Conservation (phyloP, 2,888 invertebrate genomes). For the Heliconius charithonia region DNA sequence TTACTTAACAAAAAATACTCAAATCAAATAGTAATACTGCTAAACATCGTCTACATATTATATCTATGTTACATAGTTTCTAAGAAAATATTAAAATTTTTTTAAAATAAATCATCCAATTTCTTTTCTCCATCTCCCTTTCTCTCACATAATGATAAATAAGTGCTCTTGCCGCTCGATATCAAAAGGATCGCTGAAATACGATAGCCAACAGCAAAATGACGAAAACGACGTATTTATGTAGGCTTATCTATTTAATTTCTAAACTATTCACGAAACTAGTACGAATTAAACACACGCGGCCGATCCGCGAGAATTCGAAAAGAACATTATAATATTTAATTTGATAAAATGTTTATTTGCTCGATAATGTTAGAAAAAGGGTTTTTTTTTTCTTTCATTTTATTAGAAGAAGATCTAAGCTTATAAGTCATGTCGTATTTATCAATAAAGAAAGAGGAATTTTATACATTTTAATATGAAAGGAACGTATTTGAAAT, state of each 20-base stretch:
- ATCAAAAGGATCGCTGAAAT: conserved; percentile 19
- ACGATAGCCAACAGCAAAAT: neutral
- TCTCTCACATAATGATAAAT: neutral
- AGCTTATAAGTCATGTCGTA: neutral
- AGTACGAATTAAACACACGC: neutral
- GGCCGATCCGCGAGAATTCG: neutral
- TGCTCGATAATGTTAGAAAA: neutral
- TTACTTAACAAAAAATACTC: too few species aligned
- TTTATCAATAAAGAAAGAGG: neutral
- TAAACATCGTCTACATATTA: neutral
- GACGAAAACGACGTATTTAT: neutral
- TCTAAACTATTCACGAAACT: conserved; percentile 20
- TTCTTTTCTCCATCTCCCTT: neutral
- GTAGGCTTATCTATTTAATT: conserved; percentile 25
- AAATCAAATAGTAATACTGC: neutral
- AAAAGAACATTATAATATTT: conserved; percentile 24
- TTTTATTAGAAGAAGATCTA: neutral
- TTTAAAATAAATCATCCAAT: neutral
- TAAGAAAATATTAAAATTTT: neutral
- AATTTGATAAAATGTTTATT: conserved; percentile 19
- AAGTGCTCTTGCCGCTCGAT: neutral
- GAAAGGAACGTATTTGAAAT: neutral
- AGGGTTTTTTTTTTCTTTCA: neutral
- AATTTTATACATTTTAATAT: neutral
- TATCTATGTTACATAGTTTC: neutral